Conservation (phyloP, 2,113 vertebrate genomes). For the Panthera leo region DNA sequence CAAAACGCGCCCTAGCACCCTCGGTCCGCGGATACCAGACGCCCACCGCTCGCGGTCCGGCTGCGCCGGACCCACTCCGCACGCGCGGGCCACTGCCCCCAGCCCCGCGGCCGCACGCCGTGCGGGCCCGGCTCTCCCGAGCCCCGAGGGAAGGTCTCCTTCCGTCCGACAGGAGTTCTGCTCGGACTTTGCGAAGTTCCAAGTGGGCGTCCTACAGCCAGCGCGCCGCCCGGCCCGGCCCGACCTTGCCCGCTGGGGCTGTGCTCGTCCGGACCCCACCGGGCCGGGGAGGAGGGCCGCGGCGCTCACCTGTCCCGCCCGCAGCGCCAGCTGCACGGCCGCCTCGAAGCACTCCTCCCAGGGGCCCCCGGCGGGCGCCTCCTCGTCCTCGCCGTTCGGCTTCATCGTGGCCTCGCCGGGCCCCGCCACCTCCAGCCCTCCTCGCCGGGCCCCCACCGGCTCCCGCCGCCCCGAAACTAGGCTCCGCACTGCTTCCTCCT, state of each 20-base stretch:
- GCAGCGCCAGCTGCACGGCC: conserved; percentile 85
- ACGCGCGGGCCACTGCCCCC: not conserved
- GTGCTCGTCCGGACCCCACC: not conserved
- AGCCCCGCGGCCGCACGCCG: not conserved
- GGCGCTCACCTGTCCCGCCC: conserved; percentile 85
- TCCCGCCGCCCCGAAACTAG: not conserved
- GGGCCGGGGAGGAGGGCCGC: not conserved
- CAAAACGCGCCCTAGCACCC: not conserved
- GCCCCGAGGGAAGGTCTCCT: too few relatives aligned
- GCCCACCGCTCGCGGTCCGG: not conserved
- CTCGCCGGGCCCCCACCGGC: not conserved
- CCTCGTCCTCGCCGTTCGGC: conserved; percentile 60
- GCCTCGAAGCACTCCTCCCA: conserved; percentile 85
- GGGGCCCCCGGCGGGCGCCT: conserved; percentile 51
- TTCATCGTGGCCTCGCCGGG: conserved; percentile 74
- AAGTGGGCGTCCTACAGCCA: not conserved
- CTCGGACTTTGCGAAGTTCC: not conserved
- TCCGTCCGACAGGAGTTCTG: not conserved
- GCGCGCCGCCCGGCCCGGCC: too few relatives aligned
- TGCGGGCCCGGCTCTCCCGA: not conserved
- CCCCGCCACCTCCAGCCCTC: conserved; percentile 34
- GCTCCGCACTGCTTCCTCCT: not conserved
- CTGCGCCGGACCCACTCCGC: not conserved
- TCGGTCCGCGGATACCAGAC: not conserved
- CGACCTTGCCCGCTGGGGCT: not conserved